Conservation (phyloP, 2,888 invertebrate species). For the Torymus tubicola region DNA sequence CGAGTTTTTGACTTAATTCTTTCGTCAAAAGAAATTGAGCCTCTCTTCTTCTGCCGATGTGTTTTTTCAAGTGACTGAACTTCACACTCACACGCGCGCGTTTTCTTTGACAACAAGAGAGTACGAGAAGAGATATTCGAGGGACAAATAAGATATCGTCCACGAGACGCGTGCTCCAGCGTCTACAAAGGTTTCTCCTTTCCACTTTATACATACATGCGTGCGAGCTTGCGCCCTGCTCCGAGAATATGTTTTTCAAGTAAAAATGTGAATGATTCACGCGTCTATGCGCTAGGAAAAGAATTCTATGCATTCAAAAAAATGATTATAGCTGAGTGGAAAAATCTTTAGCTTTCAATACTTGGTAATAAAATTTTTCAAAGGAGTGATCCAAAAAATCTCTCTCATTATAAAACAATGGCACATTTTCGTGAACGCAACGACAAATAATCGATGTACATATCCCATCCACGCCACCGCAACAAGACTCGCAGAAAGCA, state of each 20-base stretch:
- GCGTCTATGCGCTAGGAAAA: constrained; percentile 25
- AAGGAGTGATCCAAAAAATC: too few relatives aligned
- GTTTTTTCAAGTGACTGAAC: constrained; percentile 52
- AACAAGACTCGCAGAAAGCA: too few relatives aligned
- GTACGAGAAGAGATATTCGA: constrained; percentile 38
- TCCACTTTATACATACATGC: constrained; percentile 34
- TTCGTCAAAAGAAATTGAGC: constrained; percentile 45
- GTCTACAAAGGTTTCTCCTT: constrained; percentile 47
- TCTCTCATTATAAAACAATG: too few relatives aligned
- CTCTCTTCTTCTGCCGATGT: background rate
- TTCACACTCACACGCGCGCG: constrained; percentile 25
- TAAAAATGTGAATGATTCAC: constrained; percentile 45
- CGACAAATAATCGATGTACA: too few relatives aligned
- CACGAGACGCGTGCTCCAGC: constrained; percentile 1
- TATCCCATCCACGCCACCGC: too few relatives aligned
- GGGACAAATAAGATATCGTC: constrained; percentile 44
- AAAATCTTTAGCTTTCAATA: too few relatives aligned
- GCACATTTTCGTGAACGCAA: too few relatives aligned
- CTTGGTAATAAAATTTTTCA: too few relatives aligned
- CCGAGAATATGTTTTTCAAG: constrained; percentile 25
- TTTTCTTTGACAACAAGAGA: constrained; percentile 46
- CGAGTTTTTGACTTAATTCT: constrained; percentile 45
- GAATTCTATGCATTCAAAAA: constrained; percentile 19
- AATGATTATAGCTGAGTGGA: background rate
- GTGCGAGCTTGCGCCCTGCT: too few relatives aligned